Evolutionary conservation across 2,113 vertebrate genomes (phyloP).

Genomic region (Athene noctua): DNA sequence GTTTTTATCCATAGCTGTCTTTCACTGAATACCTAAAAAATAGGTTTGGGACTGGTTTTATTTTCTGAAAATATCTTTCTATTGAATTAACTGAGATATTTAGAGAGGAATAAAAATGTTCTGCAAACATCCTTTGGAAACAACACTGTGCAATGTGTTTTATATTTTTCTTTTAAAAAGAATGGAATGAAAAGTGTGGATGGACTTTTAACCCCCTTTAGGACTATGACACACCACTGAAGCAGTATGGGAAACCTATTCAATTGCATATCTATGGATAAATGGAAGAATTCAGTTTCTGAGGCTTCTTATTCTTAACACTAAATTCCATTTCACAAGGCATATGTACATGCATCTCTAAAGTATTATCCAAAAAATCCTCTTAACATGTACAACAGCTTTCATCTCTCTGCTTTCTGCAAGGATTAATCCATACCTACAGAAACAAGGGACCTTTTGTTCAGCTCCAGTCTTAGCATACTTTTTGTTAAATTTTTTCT

Average conservation of each 20-base stretch:
- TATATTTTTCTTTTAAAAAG: neutral
- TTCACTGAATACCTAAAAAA: neutral
- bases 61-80: neutral
- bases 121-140: neutral
- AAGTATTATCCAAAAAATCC: slow-evolving; percentile 38
- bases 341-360: neutral
- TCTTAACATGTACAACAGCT: slow-evolving; percentile 37
- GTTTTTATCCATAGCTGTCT: neutral
- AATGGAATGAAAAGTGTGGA: neutral
- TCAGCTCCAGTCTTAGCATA: neutral
- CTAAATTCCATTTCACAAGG: slow-evolving; percentile 36
- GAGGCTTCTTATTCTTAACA: slow-evolving; percentile 25
- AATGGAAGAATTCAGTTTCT: slow-evolving; percentile 16
- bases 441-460: slow-evolving; percentile 55
- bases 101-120: neutral
- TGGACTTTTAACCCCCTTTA: neutral
- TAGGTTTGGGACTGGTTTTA: neutral
- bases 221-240: neutral
- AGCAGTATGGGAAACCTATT: neutral
- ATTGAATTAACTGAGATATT: neutral
- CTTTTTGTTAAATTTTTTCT: slow-evolving; percentile 3
- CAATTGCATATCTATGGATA: neutral
- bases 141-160: neutral
- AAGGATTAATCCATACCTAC: slow-evolving; percentile 35
- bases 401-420: slow-evolving; percentile 38